These are phyloP conservation scores for Perizoma affinitatum DNA, from an alignment of 2,888 invertebrate species.

Conservation along the genomic window DNA sequence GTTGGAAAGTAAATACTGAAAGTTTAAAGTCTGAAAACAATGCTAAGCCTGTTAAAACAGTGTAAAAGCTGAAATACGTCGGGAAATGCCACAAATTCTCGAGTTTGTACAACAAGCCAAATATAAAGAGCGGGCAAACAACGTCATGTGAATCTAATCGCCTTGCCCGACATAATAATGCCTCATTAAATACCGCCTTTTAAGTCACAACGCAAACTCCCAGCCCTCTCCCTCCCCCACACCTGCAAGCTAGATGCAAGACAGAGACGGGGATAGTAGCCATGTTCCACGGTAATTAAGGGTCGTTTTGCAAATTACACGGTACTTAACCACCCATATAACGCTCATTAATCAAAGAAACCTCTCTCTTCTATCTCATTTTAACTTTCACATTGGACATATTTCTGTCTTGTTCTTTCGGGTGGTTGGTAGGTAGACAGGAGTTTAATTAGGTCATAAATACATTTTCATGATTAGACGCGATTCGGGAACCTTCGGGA, in stretches of 20 bases:
- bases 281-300: constrained; percentile 85
- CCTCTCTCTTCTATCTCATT: constrained; percentile 57
- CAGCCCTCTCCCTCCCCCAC: constrained; percentile 57
- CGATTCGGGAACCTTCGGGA: constrained; percentile 47
- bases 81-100: constrained; percentile 58
- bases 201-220: constrained; percentile 65
- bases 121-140: constrained; percentile 80
- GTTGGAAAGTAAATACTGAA: constrained; percentile 11
- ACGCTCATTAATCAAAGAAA: constrained; percentile 86
- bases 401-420: constrained; percentile 52
- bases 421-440: constrained; percentile 68
- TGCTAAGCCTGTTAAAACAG: constrained; percentile 20
- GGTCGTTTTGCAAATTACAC: constrained; percentile 91
- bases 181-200: constrained; percentile 81
- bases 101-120: constrained; percentile 70
- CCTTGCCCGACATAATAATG: constrained; percentile 80
- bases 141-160: constrained; percentile 80
- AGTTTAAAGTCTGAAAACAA: constrained; percentile 9
- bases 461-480: constrained; percentile 81
- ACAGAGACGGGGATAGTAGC: constrained; percentile 76
- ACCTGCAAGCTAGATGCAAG: constrained; percentile 43
- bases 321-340: constrained; percentile 89
- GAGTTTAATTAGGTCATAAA: constrained; percentile 83
- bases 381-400: constrained; percentile 37
- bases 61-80: constrained; percentile 36